Base-by-base conservation (phyloP, 2,113 vertebrate species). In the Paralichthys olivaceus region DNA sequence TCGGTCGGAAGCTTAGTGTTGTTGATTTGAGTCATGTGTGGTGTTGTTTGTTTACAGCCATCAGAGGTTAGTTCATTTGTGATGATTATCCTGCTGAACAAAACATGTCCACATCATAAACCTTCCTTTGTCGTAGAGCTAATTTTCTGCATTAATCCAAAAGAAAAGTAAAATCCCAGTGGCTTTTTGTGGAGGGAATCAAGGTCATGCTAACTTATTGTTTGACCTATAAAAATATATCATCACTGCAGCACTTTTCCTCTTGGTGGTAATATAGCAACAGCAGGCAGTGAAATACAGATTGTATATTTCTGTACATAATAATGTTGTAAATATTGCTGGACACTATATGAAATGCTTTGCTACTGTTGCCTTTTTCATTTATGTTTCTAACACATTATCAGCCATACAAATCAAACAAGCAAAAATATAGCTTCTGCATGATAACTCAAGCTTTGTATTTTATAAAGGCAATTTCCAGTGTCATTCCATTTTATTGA, bases 231-330 rank as follows among this genome's bases (percentile, higher is more conserved):
- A 17, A 17, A 45, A 45, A 17, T 45, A 45, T 17, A 53, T 22
- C n/a, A 22, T n/a, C n/a, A n/a, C 53, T 25, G 53, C 8, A 25
- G 22, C 49, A 53, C 49, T 53, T n/a, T 53, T 22, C 49, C 14
- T 8, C 2, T n/a, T n/a, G 8, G 49, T n/a, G 20, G 20, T 53
- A 53, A n/a, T 59, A 34, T 2, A 59, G 57, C 56, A 58, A 37
- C 28, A 60, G 22, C 57, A 66, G 25, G 37, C 61, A 69, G 37
- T 45, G 22, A 55, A 85, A 69, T 67, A 66, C 57, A 58, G 12
- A 59, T 59, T 91, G 86, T 87, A 86, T 75, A 88, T 91, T 77
- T 85, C 65, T 90, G 85, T 91, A 89, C 25, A 87, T 81, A 77
- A 45, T 61, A 67, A 69, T 83, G 53, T 70, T 92, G 88, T 89